Percentiles rank a stretch among this genome's conserved stretches.
These are phyloP conservation scores for Chaetodon trifascialis DNA, from an alignment of 2,113 vertebrate species.

Conservation along the genomic window DNA sequence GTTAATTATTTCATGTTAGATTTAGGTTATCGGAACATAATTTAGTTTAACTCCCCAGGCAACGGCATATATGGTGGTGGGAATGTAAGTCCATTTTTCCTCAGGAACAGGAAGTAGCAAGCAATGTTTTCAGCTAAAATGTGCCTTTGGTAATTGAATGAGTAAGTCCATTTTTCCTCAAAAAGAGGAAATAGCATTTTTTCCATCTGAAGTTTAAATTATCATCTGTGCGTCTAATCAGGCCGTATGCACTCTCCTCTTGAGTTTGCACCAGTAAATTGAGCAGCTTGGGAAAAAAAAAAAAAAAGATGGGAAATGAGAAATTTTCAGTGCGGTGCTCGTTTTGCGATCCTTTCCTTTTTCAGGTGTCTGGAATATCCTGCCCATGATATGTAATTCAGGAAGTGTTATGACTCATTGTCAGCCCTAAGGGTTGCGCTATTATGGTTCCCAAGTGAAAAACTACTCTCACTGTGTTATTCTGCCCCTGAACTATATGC, in stretches of 20 bases:
- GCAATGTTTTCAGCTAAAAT: conserved; percentile 56
- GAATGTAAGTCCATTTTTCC: conserved; percentile 28
- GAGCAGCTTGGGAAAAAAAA: conserved; percentile 54
- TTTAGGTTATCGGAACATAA: conserved; percentile 8
- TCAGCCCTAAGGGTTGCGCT: conserved; percentile 65
- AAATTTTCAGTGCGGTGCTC: conserved; percentile 35
- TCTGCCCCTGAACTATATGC: conserved; percentile 72
- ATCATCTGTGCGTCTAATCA: conserved; percentile 60
- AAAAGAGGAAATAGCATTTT: conserved; percentile 44
- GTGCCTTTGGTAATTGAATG: conserved; percentile 53
- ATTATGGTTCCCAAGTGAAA: conserved; percentile 69
- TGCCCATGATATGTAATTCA: conserved; percentile 70
- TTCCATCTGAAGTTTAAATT: conserved; percentile 60
- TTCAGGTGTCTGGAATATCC: conserved; percentile 70
- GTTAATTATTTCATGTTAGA: conserved; percentile 15
- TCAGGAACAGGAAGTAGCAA: conserved; percentile 32
- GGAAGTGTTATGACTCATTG: conserved; percentile 64
- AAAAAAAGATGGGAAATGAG: conserved; percentile 62
- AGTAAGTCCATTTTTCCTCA: conserved; percentile 29
- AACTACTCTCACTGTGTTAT: conserved; percentile 59
- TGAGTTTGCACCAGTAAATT: conserved; percentile 58
- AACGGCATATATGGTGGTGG: conserved; percentile 4
- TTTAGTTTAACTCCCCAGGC: conserved; percentile 14
- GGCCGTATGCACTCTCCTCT: conserved; percentile 34
- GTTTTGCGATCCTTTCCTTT: conserved; percentile 50